Percentiles rank a stretch among this genome's conserved stretches.
Evolutionary conservation across 2,113 vertebrate species (phyloP).

Genomic region (Leucoraja erinaceus): DNA sequence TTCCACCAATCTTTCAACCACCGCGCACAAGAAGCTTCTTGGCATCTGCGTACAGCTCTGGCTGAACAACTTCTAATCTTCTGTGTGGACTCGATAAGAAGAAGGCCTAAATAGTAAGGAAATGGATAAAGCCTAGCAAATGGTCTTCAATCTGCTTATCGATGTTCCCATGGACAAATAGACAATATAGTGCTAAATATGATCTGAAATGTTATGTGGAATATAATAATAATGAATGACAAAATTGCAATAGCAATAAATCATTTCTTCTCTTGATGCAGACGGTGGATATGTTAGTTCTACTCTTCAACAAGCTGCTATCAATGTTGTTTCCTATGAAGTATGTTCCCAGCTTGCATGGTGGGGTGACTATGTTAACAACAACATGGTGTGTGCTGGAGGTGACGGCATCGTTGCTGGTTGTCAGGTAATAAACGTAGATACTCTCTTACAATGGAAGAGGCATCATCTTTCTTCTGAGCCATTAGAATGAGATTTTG

Average conservation of each 20-base stretch:
- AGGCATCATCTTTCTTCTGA: background rate
- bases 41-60: too few species aligned
- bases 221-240: background rate
- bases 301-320: constrained; percentile 71
- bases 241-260: background rate
- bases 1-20: too few species aligned
- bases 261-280: constrained; percentile 44
- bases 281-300: constrained; percentile 69
- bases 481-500: background rate
- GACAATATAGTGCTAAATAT: background rate
- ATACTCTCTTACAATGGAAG: background rate
- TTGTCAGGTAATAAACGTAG: constrained; percentile 62
- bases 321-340: constrained; percentile 63
- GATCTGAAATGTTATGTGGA: background rate
- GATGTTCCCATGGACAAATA: background rate
- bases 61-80: too few species aligned
- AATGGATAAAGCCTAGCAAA: too few species aligned
- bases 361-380: constrained; percentile 76
- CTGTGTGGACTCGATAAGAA: too few species aligned
- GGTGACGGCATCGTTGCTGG: constrained; percentile 60
- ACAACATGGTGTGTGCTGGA: constrained; percentile 78
- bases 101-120: too few species aligned
- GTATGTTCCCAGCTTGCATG: constrained; percentile 65
- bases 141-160: too few species aligned
- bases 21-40: too few species aligned